Conservation (phyloP, 35 echinoderm and acorn worm genomes). For the Apostichopus californicus region DNA sequence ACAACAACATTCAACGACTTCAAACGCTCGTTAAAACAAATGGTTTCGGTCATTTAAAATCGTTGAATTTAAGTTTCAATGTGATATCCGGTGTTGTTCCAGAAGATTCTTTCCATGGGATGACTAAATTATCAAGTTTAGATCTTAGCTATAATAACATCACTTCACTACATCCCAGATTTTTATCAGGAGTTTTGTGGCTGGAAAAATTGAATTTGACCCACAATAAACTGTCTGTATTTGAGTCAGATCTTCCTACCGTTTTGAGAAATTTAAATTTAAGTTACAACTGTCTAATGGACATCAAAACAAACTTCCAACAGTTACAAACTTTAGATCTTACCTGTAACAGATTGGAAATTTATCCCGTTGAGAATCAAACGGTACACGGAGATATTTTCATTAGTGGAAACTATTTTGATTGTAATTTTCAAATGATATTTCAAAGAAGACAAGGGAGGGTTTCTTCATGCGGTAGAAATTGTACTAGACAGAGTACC, state of each 20-base stretch:
- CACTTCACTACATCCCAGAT: neutral
- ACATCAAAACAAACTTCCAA: neutral
- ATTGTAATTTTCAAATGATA: neutral
- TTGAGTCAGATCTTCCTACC: neutral
- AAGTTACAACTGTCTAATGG: neutral
- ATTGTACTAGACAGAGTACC: neutral
- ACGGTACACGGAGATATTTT: neutral
- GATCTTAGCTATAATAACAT: neutral
- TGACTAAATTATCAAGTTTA: neutral
- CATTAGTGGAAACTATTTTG: neutral
- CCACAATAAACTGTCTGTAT: neutral
- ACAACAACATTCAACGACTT: neutral
- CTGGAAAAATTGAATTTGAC: neutral
- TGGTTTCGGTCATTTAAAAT: neutral
- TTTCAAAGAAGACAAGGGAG: neutral
- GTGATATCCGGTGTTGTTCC: neutral
- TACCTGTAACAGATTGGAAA: neutral
- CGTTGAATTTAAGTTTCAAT: neutral
- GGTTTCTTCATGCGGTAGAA: neutral
- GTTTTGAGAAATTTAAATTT: neutral
- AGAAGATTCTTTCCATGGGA: neutral
- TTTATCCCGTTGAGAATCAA: neutral
- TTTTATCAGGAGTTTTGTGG: neutral
- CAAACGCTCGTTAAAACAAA: neutral
- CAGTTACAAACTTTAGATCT: neutral